phyloP scores from a whole-genome alignment of 2,113 vertebrate species.

The Platanista minor region DNA sequence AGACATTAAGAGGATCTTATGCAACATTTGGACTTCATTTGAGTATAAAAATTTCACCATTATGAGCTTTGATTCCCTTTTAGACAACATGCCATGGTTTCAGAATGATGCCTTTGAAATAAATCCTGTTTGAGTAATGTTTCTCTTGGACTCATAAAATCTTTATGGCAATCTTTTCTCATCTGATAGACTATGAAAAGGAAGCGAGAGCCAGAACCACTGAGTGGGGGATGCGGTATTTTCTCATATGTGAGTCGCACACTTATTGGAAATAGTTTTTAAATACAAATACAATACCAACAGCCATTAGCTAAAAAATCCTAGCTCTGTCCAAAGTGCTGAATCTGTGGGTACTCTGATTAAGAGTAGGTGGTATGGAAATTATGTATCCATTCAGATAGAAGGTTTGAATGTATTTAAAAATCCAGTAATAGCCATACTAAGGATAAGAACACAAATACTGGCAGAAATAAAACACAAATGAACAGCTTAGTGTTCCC shows the following conservation, averaged over 20 bases:
- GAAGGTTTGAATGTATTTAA: constrained; percentile 12
- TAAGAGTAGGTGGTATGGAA: constrained; percentile 46
- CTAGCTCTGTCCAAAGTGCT: constrained; percentile 63
- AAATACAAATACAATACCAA: constrained; percentile 38
- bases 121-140: constrained; percentile 64
- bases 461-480: constrained; percentile 5
- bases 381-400: background rate
- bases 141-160: constrained; percentile 72
- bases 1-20: background rate
- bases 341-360: constrained; percentile 43
- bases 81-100: constrained; percentile 40
- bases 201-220: constrained; percentile 23
- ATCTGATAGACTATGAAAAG: constrained; percentile 30
- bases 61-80: constrained; percentile 27
- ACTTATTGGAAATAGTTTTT: constrained; percentile 54
- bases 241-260: constrained; percentile 44
- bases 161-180: constrained; percentile 65
- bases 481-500: background rate
- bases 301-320: background rate
- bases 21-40: constrained; percentile 30
- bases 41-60: constrained; percentile 30
- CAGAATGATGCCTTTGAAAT: constrained; percentile 59
- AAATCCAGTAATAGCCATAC: background rate
- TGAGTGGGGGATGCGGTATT: background rate
- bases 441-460: background rate